A percentile compares a stretch with the other conserved stretches of the same genome.
Conservation (phyloP, 2,113 vertebrate species). For the Ceuthmochares aereus region DNA sequence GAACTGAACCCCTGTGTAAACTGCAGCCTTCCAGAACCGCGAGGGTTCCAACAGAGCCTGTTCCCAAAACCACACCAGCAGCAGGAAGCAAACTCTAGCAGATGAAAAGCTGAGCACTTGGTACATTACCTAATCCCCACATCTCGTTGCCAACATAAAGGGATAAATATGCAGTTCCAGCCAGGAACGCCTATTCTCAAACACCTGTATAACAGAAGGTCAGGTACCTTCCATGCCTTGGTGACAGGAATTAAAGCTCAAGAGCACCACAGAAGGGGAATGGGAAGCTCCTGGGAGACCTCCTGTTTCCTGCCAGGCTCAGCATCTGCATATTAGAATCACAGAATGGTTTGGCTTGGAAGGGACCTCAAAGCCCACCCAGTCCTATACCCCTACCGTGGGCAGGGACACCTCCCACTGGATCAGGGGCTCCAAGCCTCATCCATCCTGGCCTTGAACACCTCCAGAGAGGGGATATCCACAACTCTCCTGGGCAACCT, state of each 20-base stretch:
- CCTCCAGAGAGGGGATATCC: too few relatives aligned
- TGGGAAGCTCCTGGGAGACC: not conserved
- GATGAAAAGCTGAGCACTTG: not conserved
- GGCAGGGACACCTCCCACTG: too few relatives aligned
- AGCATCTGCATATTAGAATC: not conserved
- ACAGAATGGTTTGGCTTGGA: too few relatives aligned
- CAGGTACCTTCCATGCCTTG: not conserved
- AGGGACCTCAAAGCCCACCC: too few relatives aligned
- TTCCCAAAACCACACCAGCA: fast-evolving
- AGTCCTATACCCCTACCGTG: too few relatives aligned
- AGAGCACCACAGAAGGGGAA: not conserved
- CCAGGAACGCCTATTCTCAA: not conserved
- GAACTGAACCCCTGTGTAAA: too few relatives aligned
- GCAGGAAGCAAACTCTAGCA: not conserved
- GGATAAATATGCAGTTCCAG: not conserved
- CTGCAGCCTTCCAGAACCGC: not conserved
- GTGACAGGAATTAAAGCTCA: not conserved
- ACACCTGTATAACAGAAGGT: not conserved
- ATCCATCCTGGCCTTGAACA: too few relatives aligned
- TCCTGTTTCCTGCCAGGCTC: not conserved
- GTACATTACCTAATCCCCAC: not conserved
- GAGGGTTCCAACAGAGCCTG: fast-evolving
- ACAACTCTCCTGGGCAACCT: too few relatives aligned
- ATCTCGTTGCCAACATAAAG: not conserved
- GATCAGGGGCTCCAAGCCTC: too few relatives aligned